Percentiles rank a stretch among this genome's conserved stretches.
phyloP scores from a whole-genome alignment of 2,113 vertebrate genomes.

The Lamprologus sp. region DNA sequence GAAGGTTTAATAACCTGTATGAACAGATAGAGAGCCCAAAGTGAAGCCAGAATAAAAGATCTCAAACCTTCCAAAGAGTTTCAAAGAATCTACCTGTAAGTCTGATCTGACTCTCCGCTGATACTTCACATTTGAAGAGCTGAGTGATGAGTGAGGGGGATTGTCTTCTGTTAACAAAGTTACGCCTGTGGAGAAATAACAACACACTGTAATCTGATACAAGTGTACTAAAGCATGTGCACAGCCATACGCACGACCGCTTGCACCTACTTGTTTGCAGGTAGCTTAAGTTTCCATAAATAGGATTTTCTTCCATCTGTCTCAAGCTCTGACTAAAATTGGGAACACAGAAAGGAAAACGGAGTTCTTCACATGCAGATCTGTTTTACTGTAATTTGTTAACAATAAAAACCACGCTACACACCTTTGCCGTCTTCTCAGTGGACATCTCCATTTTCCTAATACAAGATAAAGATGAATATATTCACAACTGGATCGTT shows the following conservation, averaged over 20 bases:
- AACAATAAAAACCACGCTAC: background rate
- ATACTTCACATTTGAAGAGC: constrained; percentile 5
- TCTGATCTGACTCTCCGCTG: background rate
- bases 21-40: background rate
- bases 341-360: background rate
- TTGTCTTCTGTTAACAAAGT: background rate
- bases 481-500: background rate
- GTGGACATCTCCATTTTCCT: constrained; percentile 27
- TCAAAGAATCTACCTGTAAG: constrained; percentile 21
- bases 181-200: background rate
- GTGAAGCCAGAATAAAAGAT: background rate
- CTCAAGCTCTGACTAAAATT: constrained; percentile 23
- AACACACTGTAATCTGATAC: background rate
- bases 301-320: constrained; percentile 72
- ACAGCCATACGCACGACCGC: background rate
- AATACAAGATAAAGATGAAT: background rate
- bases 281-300: constrained; percentile 69
- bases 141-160: background rate
- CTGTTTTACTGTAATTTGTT: background rate
- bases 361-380: background rate
- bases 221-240: background rate
- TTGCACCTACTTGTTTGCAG: constrained; percentile 21
- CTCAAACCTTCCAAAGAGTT: background rate
- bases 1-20: background rate
- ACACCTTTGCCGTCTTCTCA: constrained; percentile 41